Evolutionary conservation across 2,888 invertebrate species (phyloP).

Genomic region (Pterobdella sp.): DNA sequence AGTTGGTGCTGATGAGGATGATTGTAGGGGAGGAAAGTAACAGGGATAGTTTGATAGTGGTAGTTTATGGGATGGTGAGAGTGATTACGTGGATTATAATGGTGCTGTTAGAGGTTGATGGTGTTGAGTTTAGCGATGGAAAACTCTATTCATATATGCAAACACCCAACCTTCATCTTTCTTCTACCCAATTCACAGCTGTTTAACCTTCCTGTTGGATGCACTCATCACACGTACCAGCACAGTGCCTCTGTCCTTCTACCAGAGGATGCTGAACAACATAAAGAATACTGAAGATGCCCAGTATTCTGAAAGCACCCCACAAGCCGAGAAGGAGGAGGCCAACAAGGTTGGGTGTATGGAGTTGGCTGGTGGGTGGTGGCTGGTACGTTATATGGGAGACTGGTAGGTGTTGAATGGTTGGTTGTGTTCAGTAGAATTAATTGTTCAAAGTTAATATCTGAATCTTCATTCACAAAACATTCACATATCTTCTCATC

Average conservation of each 20-base stretch:
- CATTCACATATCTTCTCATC: too few relatives aligned
- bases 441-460: not conserved
- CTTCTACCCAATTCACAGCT: too few relatives aligned
- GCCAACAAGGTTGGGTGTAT: conserved; percentile 65
- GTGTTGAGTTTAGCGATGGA: too few relatives aligned
- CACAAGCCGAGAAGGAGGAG: conserved; percentile 71
- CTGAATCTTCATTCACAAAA: too few relatives aligned
- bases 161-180: too few relatives aligned
- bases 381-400: not conserved
- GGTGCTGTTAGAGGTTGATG: too few relatives aligned
- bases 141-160: too few relatives aligned
- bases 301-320: conserved; percentile 73
- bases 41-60: not conserved
- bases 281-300: conserved; percentile 92
- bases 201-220: conserved; percentile 87
- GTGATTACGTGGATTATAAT: too few relatives aligned
- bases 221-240: conserved; percentile 86
- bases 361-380: not conserved
- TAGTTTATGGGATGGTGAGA: too few relatives aligned
- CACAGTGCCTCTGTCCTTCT: conserved; percentile 89
- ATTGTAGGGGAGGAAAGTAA: not conserved
- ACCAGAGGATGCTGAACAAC: conserved; percentile 81
- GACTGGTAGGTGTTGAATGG: not conserved
- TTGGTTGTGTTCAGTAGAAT: not conserved
- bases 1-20: not conserved